Conservation (phyloP, 2,888 invertebrate species). For the Folsomia candida region DNA sequence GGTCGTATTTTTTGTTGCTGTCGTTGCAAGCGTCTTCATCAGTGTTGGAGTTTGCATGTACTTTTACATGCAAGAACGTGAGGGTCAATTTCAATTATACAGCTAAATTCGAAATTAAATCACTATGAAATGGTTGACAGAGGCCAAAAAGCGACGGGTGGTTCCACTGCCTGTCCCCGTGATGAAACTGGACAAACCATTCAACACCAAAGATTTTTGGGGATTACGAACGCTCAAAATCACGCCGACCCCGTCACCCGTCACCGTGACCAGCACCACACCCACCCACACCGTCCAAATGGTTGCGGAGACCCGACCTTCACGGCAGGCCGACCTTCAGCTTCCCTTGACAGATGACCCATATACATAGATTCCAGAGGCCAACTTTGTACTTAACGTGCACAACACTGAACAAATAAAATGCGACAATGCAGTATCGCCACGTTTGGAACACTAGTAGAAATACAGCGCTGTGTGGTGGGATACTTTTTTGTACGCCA, state of each 20-base stretch:
- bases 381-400: too few relatives aligned
- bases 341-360: too few relatives aligned
- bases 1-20: constrained; percentile 31
- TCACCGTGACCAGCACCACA: too few relatives aligned
- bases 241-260: background rate
- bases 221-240: constrained; percentile 8
- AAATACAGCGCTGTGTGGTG: too few relatives aligned
- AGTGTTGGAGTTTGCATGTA: constrained; percentile 36
- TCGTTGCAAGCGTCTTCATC: constrained; percentile 32
- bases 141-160: constrained; percentile 22
- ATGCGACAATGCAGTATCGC: too few relatives aligned
- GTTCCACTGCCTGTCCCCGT: constrained; percentile 10
- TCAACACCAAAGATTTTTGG: constrained; percentile 28
- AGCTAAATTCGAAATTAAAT: background rate
- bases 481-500: too few relatives aligned
- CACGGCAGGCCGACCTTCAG: too few relatives aligned
- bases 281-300: background rate
- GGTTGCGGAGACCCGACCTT: too few relatives aligned
- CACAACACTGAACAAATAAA: too few relatives aligned
- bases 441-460: too few relatives aligned
- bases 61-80: constrained; percentile 35
- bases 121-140: background rate
- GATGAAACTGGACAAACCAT: constrained; percentile 20
- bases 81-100: constrained; percentile 10
- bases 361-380: too few relatives aligned